Percentiles rank a stretch among this genome's conserved stretches.
phyloP scores from a whole-genome alignment of 1,140 invertebrate genomes.

The Palaemon carinicauda region DNA sequence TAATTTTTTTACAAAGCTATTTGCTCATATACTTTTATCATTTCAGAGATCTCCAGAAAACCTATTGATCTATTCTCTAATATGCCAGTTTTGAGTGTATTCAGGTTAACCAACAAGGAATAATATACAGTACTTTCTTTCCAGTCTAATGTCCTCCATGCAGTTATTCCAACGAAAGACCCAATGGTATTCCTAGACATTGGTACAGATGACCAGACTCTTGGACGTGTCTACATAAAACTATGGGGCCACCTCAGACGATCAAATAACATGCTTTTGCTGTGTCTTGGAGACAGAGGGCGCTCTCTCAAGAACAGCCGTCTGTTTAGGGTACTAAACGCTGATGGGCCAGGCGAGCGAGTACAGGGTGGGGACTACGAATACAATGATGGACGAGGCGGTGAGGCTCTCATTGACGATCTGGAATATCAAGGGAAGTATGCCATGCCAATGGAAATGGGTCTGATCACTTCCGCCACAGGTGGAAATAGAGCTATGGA shows the following conservation, averaged over 20 bases:
- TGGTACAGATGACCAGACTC: conserved; percentile 17
- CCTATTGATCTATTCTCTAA: background rate
- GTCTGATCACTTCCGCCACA: conserved; percentile 48
- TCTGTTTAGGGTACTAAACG: conserved; percentile 50
- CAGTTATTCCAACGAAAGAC: conserved; percentile 44
- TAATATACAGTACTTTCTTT: background rate
- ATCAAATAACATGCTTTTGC: conserved; percentile 50
- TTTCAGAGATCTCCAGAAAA: background rate
- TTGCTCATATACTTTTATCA: too few relatives aligned
- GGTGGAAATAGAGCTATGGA: conserved; percentile 25
- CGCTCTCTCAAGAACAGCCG: conserved; percentile 45
- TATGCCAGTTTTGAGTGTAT: too few relatives aligned
- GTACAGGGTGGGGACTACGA: conserved; percentile 54
- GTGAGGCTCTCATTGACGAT: conserved; percentile 47
- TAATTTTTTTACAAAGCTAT: too few relatives aligned
- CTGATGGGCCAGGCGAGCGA: conserved; percentile 47
- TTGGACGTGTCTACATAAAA: conserved; percentile 53
- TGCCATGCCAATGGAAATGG: conserved; percentile 53
- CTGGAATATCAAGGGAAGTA: conserved; percentile 56
- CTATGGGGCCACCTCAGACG: conserved; percentile 55
- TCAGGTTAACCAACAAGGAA: background rate
- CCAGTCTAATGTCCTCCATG: conserved; percentile 40
- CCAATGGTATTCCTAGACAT: conserved; percentile 56
- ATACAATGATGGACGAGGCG: conserved; percentile 55
- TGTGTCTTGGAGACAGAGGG: conserved; percentile 51